Evolutionary conservation across 2,113 vertebrate genomes (phyloP).

Genomic region (Typhlomys cinereus): DNA sequence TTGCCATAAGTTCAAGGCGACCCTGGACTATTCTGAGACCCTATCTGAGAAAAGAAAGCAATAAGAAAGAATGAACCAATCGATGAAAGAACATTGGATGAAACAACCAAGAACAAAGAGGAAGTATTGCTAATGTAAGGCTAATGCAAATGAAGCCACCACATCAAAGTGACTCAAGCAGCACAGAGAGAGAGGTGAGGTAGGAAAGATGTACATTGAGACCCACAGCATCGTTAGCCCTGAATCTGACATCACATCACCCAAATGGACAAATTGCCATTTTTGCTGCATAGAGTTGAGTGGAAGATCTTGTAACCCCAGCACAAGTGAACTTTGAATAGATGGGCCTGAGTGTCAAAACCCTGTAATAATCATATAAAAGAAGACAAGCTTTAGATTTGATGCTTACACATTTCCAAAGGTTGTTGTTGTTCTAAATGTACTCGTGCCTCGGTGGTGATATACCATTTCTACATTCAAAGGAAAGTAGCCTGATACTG

Average conservation of each 20-base stretch:
- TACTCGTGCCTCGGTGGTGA: not conserved
- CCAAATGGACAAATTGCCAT: not conserved
- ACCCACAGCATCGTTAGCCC: no score
- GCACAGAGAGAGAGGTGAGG: not conserved
- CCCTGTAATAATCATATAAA: not conserved
- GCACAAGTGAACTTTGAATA: not conserved
- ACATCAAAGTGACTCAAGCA: not conserved
- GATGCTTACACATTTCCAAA: no score
- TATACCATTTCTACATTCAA: not conserved
- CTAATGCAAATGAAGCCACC: conserved; percentile 6
- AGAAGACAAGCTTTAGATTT: not conserved
- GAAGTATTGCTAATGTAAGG: not conserved
- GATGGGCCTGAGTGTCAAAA: not conserved
- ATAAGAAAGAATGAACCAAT: not conserved
- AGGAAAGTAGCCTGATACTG: not conserved
- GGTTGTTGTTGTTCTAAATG: not conserved
- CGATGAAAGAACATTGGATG: not conserved
- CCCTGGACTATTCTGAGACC: not conserved
- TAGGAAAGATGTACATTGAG: not conserved
- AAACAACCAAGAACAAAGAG: not conserved
- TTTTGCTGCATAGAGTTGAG: not conserved
- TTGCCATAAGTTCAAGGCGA: not conserved
- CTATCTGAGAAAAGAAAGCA: not conserved
- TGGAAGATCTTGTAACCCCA: not conserved
- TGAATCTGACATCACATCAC: not conserved